Conservation (phyloP, 2,113 vertebrate genomes). For the Chaetura pelagica region DNA sequence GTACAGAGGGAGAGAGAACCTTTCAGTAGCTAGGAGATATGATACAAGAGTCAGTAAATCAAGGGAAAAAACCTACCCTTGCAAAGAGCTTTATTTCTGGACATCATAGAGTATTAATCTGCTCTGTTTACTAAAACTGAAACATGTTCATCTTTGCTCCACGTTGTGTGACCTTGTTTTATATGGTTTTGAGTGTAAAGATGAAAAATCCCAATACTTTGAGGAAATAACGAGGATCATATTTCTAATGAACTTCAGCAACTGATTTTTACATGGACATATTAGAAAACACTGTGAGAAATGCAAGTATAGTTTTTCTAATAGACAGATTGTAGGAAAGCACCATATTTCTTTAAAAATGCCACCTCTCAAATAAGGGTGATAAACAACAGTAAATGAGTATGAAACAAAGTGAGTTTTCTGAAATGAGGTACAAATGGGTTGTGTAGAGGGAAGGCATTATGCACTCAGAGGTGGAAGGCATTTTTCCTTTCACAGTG, state of each 20-base stretch:
- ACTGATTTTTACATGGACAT: background rate
- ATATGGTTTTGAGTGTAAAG: background rate
- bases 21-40: background rate
- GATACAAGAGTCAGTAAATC: background rate
- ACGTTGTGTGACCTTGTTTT: background rate
- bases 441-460: background rate
- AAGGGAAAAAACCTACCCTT: background rate
- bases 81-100: background rate
- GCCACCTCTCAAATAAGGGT: background rate
- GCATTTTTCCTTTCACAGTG: constrained; percentile 18
- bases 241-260: background rate
- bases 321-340: constrained; percentile 3
- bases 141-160: background rate
- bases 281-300: constrained; percentile 9
- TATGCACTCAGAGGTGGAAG: background rate
- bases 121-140: background rate
- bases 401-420: constrained; percentile 33
- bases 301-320: background rate
- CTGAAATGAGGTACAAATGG: constrained; percentile 11
- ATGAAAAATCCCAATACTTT: background rate
- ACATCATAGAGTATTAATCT: background rate
- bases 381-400: background rate
- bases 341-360: background rate
- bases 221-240: background rate
- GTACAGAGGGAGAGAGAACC: background rate